Evolutionary conservation across 2,888 invertebrate genomes (phyloP).

Genomic region (Parnassius apollo): DNA sequence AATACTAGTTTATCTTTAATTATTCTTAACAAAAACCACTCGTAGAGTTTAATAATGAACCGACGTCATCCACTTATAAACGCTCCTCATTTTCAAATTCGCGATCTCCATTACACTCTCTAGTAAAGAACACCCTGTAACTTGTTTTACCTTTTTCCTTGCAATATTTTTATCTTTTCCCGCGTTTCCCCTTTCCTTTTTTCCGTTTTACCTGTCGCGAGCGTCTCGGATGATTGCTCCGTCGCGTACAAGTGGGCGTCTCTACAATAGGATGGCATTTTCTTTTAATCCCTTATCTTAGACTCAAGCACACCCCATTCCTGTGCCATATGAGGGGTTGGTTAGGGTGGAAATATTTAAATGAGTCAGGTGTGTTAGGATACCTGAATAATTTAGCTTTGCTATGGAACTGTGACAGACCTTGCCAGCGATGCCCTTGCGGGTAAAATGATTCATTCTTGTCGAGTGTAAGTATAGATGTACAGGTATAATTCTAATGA

Average conservation of each 20-base stretch:
- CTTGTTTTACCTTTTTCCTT: slow-evolving; percentile 47
- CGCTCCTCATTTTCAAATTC: slow-evolving; percentile 30
- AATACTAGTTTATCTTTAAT: too few relatives aligned
- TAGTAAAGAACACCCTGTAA: slow-evolving; percentile 38
- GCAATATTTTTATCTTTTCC: slow-evolving; percentile 47
- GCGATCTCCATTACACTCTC: slow-evolving; percentile 41
- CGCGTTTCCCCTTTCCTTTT: slow-evolving; percentile 35
- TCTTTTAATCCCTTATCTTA: slow-evolving; percentile 67
- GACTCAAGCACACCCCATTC: slow-evolving; percentile 40
- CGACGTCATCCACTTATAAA: slow-evolving; percentile 27
- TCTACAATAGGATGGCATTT: slow-evolving; percentile 58
- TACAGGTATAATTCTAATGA: slow-evolving; percentile 8
- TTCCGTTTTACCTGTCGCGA: slow-evolving; percentile 45
- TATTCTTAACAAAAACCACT: too few relatives aligned
- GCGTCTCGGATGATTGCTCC: slow-evolving; percentile 59
- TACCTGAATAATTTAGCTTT: slow-evolving; percentile 20
- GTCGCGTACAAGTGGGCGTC: slow-evolving; percentile 47
- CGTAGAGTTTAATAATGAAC: neutral
- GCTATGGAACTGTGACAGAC: slow-evolving; percentile 33
- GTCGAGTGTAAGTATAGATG: neutral
- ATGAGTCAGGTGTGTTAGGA: slow-evolving; percentile 48
- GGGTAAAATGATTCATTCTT: slow-evolving; percentile 20
- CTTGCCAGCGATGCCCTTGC: slow-evolving; percentile 26
- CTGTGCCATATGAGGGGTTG: slow-evolving; percentile 35
- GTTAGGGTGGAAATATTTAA: slow-evolving; percentile 49